Base-by-base conservation (phyloP, 2,113 vertebrate genomes). In the Benitochromis conjunctus region DNA sequence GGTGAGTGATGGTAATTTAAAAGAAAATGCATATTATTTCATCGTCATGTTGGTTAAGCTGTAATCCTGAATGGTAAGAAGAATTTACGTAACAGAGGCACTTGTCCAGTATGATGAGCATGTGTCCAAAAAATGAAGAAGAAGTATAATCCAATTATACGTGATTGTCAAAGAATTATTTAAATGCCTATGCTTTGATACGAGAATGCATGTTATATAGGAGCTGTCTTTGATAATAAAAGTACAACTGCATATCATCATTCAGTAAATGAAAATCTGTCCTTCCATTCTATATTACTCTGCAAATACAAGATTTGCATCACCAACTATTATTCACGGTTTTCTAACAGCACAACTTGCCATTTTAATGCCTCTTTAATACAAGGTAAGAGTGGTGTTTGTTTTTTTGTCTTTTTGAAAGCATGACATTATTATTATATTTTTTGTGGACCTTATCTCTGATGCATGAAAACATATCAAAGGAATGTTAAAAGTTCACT, bases 31-130 rank as follows among this genome's bases (percentile, higher is more conserved):
- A 31, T 21, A 84, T 88, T 54, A 57, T 69, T 82, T 79, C 4
- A 43, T 77, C 4, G 41, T 69, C 7, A 18, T 92, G 76, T 82
- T 82, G 62, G 66, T 78, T 79, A 81, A 60, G 53, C 26, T 78
- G 7, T 64, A 83, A 24, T 84, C 80, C 76, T 90, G 81, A 90
- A 83, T 81, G 84, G 19, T 81, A 16, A 86, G 83, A 91, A 83
- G 3, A 88, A 86, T 87, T 89, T 88, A 80, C 76, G 84, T 90
- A 95, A 94, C 85, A 85, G 76, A 95, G 95, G 95, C 95, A 95
- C 95, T 95, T 95, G 66, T 94, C 92, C 90, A 86, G 87, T 89
- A 78, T 92, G 82, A 88, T 81, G 79, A 81, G 24, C 60, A 81
- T 66, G 51, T 84, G 46, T 87, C 18, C 64, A 83, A n/a, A 21